Evolutionary conservation across 2,797 vertebrate genomes (phyloP), one percentile per base, ranked within the genome.

Genomic region (Peromyscus aztecus): DNA sequence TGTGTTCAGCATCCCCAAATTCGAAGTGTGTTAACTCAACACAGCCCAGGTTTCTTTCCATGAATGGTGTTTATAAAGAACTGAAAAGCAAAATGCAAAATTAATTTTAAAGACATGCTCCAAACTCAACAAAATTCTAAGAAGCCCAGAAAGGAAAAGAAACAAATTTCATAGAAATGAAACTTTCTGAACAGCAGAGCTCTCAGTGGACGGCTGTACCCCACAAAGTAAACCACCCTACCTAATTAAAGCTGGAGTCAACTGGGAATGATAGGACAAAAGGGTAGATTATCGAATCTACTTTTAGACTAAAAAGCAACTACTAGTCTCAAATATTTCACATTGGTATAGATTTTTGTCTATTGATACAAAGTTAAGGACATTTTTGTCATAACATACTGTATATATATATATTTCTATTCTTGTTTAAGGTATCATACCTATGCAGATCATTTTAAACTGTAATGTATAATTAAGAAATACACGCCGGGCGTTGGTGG

Each of bases 171-270:
- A 49, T 59, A 52, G 11, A 40, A 31, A 23, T 43, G 24, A 63
- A n/a, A 40, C 93, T 94, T 93, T 81, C 16, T 23, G 80, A 89
- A 92, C 88, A 67, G 17, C 34, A 90, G 46, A 93, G 37, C 11
- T 43, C 23, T 57, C 49, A 29, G 10, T 37, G 24, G 37, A 0
- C 6, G n/a, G 49, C 37, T 89, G 57, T 69, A 78, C 27, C 31
- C 34, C 24, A 76, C 76, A 78, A 37, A 24, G 40, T 0, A 0
- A 73, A 76, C 7, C 40, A 23, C 61, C 14, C 76, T 73, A 75
- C 55, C 40, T 23, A 0, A 40, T 67, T 81, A 90, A 91, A 97
- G 85, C 4, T 88, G 88, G 49, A 40, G 63, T 0, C 21, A 37
- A 4, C 1, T 69, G 17, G 34, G n/a, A 19, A 71, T 37, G 7